Evolutionary conservation across 2,888 invertebrate genomes (phyloP).

Genomic region (Teleogryllus oceanicus): DNA sequence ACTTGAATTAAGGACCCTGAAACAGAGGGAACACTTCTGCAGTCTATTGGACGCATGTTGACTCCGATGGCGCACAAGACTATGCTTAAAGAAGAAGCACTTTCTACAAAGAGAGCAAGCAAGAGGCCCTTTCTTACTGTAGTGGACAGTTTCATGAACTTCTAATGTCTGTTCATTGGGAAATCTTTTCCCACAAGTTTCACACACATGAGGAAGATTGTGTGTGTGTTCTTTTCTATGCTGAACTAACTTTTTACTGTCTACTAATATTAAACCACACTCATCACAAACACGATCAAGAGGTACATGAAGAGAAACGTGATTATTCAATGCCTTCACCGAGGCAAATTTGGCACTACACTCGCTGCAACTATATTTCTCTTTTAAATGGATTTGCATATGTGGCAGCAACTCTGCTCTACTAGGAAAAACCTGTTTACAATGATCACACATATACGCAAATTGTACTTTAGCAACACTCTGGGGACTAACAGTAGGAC

Average conservation of each 20-base stretch:
- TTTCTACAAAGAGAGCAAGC: background rate
- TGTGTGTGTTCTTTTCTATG: constrained; percentile 18
- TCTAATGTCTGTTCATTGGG: constrained; percentile 8
- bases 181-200: constrained; percentile 9
- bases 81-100: constrained; percentile 8
- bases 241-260: background rate
- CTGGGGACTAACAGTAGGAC: background rate
- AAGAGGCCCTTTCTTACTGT: constrained; percentile 4
- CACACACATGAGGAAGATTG: background rate
- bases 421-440: background rate
- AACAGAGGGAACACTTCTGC: constrained; percentile 18
- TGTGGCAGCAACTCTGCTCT: background rate
- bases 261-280: constrained; percentile 6
- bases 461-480: background rate
- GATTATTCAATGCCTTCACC: background rate
- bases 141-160: constrained; percentile 18
- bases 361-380: background rate
- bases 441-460: too few species aligned
- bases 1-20: constrained; percentile 3
- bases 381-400: background rate
- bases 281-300: background rate
- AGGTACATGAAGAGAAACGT: background rate
- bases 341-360: background rate
- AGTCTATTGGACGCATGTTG: constrained; percentile 7
- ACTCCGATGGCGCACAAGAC: constrained; percentile 1